A percentile compares a stretch with the other conserved stretches of the same genome.
phyloP scores from a whole-genome alignment of 1,140 invertebrate genomes.

The Copidosoma floridanum region DNA sequence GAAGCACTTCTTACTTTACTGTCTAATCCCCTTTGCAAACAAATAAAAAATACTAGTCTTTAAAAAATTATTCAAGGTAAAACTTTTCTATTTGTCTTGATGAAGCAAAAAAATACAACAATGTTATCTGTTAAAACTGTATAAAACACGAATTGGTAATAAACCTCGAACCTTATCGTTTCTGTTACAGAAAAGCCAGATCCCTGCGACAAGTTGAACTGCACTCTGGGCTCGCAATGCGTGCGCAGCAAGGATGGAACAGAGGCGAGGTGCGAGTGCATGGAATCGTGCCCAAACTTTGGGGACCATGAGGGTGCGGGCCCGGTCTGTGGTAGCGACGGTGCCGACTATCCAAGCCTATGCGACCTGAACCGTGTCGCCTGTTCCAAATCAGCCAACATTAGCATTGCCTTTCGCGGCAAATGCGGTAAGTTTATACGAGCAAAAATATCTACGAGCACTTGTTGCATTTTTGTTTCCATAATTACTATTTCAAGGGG shows the following conservation, averaged over 20 bases:
- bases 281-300: constrained; percentile 72
- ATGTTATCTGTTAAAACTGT: too few relatives aligned
- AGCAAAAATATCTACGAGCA: too few relatives aligned
- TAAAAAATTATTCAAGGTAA: too few relatives aligned
- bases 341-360: constrained; percentile 71
- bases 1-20: too few relatives aligned
- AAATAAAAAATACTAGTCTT: too few relatives aligned
- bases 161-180: too few relatives aligned
- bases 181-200: constrained; percentile 71
- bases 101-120: too few relatives aligned
- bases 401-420: constrained; percentile 82
- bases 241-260: constrained; percentile 73
- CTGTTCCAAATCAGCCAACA: constrained; percentile 71
- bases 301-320: constrained; percentile 75
- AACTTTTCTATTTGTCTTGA: too few relatives aligned
- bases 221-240: constrained; percentile 74
- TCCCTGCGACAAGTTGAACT: constrained; percentile 73
- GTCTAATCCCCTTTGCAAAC: too few relatives aligned
- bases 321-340: constrained; percentile 74
- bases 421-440: constrained; percentile 89
- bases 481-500: too few relatives aligned
- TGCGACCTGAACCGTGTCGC: constrained; percentile 80
- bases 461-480: too few relatives aligned
- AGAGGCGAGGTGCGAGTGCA: constrained; percentile 72
- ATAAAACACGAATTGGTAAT: too few relatives aligned